These are phyloP conservation scores for Struthio camelus DNA, from an alignment of 2,113 vertebrate species.

Conservation along the genomic window DNA sequence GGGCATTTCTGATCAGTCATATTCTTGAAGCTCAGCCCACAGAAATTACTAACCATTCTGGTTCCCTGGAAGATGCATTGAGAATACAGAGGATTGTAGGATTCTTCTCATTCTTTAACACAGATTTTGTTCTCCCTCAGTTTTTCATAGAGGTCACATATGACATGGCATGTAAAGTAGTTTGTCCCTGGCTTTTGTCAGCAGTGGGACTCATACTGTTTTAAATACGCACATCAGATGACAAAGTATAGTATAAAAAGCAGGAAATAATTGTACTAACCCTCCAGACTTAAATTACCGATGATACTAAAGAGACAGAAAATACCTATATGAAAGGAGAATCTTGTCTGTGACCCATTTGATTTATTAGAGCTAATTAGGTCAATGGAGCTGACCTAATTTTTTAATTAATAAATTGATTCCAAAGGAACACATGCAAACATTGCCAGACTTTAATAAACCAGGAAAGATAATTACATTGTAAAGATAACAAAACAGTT, in stretches of 20 bases:
- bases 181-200: neutral
- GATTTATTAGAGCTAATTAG: slow-evolving; percentile 57
- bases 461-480: neutral
- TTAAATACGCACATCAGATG: neutral
- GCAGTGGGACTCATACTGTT: neutral
- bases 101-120: neutral
- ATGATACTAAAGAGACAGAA: slow-evolving; percentile 12
- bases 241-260: neutral
- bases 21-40: neutral
- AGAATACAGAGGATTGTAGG: neutral
- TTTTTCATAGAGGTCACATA: neutral
- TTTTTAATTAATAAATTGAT: slow-evolving; percentile 61
- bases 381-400: slow-evolving; percentile 36
- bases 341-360: slow-evolving; percentile 43
- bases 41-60: neutral
- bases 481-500: neutral
- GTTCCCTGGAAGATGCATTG: neutral
- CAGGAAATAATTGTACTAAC: neutral
- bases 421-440: slow-evolving; percentile 3
- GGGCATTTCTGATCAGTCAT: neutral
- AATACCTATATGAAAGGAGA: neutral
- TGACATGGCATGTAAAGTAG: neutral
- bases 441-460: neutral
- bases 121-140: neutral
- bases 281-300: slow-evolving; percentile 14